phyloP scores from a whole-genome alignment of 2,888 invertebrate species.

The Drosophila testacea region DNA sequence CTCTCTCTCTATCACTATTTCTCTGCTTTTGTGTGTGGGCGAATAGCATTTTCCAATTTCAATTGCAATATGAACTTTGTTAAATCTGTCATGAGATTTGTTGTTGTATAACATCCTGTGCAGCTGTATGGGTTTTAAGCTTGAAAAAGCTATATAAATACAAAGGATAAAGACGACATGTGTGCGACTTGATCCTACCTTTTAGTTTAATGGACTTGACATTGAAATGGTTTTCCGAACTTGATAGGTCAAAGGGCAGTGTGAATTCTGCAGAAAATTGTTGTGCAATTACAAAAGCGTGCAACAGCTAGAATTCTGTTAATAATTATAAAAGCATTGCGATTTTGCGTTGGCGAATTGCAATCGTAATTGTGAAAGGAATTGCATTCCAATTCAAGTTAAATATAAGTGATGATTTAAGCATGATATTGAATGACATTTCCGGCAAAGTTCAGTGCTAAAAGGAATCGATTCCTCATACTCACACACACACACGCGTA shows the following conservation, averaged over 20 bases:
- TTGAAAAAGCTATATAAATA: background rate
- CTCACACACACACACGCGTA: background rate
- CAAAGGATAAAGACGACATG: too few relatives aligned
- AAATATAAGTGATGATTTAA: conserved; percentile 3
- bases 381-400: conserved; percentile 6
- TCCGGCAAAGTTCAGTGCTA: conserved; percentile 4
- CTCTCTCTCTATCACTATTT: background rate
- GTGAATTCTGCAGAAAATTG: conserved; percentile 12
- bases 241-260: conserved; percentile 31
- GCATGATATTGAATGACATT: conserved; percentile 16
- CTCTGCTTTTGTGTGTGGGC: background rate
- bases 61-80: conserved; percentile 6
- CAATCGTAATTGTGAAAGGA: conserved; percentile 19
- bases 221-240: conserved; percentile 13
- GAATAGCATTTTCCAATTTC: conserved; percentile 27
- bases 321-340: conserved; percentile 1
- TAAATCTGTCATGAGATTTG: conserved; percentile 10
- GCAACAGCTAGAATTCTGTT: background rate
- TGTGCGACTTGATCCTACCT: conserved; percentile 3
- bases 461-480: background rate
- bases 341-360: conserved; percentile 26
- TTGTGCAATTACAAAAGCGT: background rate
- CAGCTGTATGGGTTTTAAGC: background rate
- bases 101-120: conserved; percentile 1
- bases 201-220: conserved; percentile 4